phyloP scores from a whole-genome alignment of 2,888 invertebrate genomes.

The Rapana venosa region DNA sequence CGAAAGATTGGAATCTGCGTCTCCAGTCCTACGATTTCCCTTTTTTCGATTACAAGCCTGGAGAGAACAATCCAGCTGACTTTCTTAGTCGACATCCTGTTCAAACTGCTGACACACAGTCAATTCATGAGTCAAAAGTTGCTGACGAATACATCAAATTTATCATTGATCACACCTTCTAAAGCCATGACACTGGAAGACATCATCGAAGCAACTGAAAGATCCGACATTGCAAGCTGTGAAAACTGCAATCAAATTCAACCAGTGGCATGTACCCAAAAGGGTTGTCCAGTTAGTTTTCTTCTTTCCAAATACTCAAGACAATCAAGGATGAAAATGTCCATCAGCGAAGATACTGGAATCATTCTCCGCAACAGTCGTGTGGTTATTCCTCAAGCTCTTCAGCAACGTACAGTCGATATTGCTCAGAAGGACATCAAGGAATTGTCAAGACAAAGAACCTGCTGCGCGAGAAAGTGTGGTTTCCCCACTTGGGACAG shows the following conservation, averaged over 20 bases:
- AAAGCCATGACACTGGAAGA: constrained; percentile 53
- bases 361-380: background rate
- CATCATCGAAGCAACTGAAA: constrained; percentile 44
- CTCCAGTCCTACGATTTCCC: constrained; percentile 53
- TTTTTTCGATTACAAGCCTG: constrained; percentile 52
- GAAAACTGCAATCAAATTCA: constrained; percentile 48
- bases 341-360: background rate
- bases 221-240: constrained; percentile 45
- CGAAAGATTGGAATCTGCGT: constrained; percentile 54
- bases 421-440: constrained; percentile 56
- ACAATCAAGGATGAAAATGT: constrained; percentile 31
- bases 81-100: constrained; percentile 56
- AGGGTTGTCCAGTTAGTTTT: constrained; percentile 21
- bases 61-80: constrained; percentile 57
- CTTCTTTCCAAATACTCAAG: constrained; percentile 52
- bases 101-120: constrained; percentile 17
- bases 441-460: constrained; percentile 58
- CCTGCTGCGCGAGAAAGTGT: constrained; percentile 58
- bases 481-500: constrained; percentile 59
- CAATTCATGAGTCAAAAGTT: constrained; percentile 25
- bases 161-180: constrained; percentile 47
- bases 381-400: background rate
- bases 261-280: constrained; percentile 43
- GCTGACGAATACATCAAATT: constrained; percentile 50
- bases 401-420: constrained; percentile 46